Evolutionary conservation across 1,140 invertebrate genomes (phyloP).

Genomic region (Drosophila bocki): DNA sequence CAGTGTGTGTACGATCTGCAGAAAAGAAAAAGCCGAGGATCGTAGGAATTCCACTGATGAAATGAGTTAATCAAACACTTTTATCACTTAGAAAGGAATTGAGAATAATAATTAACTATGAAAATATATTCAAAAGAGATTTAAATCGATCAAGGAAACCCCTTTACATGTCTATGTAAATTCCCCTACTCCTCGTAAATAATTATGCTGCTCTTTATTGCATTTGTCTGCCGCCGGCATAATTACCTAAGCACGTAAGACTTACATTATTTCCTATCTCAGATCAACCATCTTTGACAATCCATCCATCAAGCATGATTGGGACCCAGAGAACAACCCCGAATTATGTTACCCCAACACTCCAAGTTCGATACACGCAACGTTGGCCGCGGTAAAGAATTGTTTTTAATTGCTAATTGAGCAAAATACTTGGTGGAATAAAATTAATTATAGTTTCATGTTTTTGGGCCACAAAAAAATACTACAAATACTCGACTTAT

Average conservation of each 20-base stretch:
- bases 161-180: not conserved
- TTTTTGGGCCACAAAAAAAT: slow-evolving; percentile 49
- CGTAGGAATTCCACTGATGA: not conserved
- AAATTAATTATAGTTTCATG: slow-evolving; percentile 53
- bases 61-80: not conserved
- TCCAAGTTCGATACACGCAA: slow-evolving; percentile 53
- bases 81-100: not conserved
- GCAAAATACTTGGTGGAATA: slow-evolving; percentile 64
- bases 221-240: slow-evolving; percentile 7
- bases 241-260: slow-evolving; percentile 52
- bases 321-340: slow-evolving; percentile 40
- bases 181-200: not conserved
- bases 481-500: slow-evolving; percentile 41
- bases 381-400: slow-evolving; percentile 47
- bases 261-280: slow-evolving; percentile 49
- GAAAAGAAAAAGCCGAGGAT: not conserved
- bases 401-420: slow-evolving; percentile 77
- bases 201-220: slow-evolving; percentile 6
- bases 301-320: slow-evolving; percentile 65
- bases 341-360: slow-evolving; percentile 3
- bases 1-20: slow-evolving; percentile 2
- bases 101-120: not conserved
- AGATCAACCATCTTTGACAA: slow-evolving; percentile 47
- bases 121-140: not conserved
- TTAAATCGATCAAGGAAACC: not conserved